Percentiles rank a stretch among this genome's conserved stretches.
Conservation (phyloP, 2,888 invertebrate species). For the Rotaria socialis region DNA sequence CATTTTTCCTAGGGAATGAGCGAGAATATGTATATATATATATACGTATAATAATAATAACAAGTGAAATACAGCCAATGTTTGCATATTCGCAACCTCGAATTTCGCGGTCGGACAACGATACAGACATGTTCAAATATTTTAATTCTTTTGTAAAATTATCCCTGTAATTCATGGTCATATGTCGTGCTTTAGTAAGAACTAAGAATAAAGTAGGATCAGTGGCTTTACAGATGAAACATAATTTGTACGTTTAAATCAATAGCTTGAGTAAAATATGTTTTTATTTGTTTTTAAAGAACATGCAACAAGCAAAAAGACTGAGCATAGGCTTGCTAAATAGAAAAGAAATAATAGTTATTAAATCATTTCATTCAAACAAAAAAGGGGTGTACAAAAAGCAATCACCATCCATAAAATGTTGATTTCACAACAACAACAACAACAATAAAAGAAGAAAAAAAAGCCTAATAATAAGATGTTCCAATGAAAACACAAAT, state of each 20-base stretch:
- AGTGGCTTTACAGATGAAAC: neutral
- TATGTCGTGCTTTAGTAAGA: neutral
- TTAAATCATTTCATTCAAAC: neutral
- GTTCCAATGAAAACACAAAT: neutral
- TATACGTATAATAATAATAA: neutral
- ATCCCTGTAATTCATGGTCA: conserved; percentile 5
- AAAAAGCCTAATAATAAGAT: neutral
- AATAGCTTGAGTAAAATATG: neutral
- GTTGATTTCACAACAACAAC: neutral
- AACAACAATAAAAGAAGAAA: neutral
- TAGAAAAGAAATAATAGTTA: neutral
- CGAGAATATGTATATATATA: neutral
- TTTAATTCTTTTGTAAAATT: neutral
- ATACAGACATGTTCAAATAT: neutral
- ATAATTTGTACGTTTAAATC: neutral
- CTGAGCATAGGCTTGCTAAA: neutral
- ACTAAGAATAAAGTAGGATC: neutral
- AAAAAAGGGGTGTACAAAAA: neutral
- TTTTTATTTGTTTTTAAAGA: neutral
- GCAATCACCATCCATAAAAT: neutral
- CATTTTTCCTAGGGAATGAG: neutral
- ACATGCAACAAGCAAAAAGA: neutral
- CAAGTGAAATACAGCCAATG: conserved; percentile 1
- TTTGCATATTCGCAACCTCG: conserved; percentile 14
- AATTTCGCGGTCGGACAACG: conserved; percentile 23